Percentiles rank a stretch among this genome's conserved stretches.
phyloP scores from a whole-genome alignment of 2,113 vertebrate genomes.

The Centropus bengalensis region DNA sequence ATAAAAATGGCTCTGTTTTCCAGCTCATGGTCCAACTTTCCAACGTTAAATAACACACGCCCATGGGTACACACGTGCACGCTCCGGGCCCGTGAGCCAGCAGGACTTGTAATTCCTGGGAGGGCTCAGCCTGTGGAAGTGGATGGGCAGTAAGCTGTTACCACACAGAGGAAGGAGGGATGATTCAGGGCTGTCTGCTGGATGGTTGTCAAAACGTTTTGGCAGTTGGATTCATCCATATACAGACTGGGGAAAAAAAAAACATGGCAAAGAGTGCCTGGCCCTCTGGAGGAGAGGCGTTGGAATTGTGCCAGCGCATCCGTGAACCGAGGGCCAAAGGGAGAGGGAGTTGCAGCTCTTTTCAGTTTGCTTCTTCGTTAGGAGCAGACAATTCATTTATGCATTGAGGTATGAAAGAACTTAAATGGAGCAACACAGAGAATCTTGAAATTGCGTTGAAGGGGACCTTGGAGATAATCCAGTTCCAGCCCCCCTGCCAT shows the following conservation, averaged over 20 bases:
- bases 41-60: fast-evolving
- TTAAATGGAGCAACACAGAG: background rate
- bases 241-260: background rate
- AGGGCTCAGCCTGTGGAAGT: background rate
- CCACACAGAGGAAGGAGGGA: background rate
- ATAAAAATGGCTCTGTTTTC: background rate
- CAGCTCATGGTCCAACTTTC: background rate
- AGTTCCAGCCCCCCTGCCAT: too few relatives aligned
- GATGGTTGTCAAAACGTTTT: background rate
- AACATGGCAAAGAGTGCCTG: background rate
- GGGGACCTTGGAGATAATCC: too few relatives aligned
- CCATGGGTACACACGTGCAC: background rate
- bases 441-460: too few relatives aligned
- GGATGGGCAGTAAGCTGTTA: background rate
- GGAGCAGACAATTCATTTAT: background rate
- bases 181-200: background rate
- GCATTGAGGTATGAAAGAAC: background rate
- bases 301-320: background rate
- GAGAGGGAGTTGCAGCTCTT: background rate
- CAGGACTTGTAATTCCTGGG: background rate
- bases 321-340: background rate
- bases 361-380: background rate
- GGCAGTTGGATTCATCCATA: background rate
- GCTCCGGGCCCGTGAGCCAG: background rate
- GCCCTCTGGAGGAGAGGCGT: background rate